A percentile compares a stretch with the other conserved stretches of the same genome.
Evolutionary conservation across 2,113 vertebrate genomes (phyloP).

Genomic region (Hipposideros armiger): DNA sequence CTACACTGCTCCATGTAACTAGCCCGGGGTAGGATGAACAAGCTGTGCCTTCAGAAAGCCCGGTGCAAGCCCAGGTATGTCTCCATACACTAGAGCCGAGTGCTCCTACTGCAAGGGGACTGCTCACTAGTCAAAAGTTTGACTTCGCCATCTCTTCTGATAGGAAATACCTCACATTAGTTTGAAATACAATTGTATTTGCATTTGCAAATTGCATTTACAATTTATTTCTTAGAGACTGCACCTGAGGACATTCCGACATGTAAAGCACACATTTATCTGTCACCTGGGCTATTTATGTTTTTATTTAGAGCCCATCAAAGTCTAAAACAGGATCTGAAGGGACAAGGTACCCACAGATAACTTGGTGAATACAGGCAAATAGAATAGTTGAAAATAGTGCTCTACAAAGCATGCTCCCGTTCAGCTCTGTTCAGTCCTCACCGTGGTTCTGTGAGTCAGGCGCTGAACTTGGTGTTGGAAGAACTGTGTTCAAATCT

Average conservation of each 20-base stretch:
- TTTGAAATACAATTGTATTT: background rate
- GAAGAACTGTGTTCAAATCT: background rate
- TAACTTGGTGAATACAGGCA: background rate
- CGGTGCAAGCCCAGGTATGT: background rate
- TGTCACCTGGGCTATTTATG: background rate
- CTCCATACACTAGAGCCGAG: background rate
- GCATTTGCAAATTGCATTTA: background rate
- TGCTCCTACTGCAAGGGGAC: background rate
- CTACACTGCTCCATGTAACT: background rate
- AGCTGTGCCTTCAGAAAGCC: background rate
- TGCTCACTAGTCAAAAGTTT: background rate
- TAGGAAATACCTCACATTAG: background rate
- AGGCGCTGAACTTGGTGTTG: rapidly evolving
- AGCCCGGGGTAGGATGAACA: rapidly evolving
- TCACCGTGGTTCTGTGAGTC: background rate
- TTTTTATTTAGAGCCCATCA: slow-evolving; percentile 39
- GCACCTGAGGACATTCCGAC: background rate
- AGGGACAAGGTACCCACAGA: background rate
- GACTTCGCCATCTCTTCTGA: background rate
- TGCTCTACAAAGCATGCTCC: background rate
- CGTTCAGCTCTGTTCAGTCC: rapidly evolving
- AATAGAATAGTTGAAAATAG: background rate
- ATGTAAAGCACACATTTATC: background rate
- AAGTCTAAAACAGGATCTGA: background rate
- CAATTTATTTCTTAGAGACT: background rate